These are phyloP conservation scores for Oreonectes daqikongensis DNA, from an alignment of 2,797 vertebrate genomes.

Conservation along the genomic window DNA sequence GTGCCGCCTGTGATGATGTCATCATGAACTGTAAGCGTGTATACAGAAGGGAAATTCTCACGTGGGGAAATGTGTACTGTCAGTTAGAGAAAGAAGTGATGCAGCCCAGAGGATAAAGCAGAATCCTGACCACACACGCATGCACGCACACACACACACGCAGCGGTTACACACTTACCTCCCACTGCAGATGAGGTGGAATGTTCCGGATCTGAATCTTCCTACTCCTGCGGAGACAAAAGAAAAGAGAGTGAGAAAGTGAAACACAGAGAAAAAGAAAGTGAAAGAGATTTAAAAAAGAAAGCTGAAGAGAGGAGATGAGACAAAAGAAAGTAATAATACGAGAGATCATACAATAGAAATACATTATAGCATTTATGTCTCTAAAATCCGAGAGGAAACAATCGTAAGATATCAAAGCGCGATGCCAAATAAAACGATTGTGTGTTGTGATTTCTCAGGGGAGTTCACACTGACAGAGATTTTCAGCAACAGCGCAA, in stretches of 20 bases:
- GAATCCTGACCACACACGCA: constrained; percentile 37
- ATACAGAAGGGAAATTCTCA: not conserved
- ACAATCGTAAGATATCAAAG: not conserved
- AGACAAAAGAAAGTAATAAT: not conserved
- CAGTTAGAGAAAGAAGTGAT: constrained; percentile 40
- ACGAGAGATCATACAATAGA: not conserved
- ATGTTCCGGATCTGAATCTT: constrained; percentile 98
- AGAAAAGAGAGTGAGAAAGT: constrained; percentile 55
- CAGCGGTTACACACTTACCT: constrained; percentile 79
- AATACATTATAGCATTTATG: not conserved
- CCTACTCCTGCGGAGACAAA: constrained; percentile 87
- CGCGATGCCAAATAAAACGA: not conserved
- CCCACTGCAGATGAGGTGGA: constrained; percentile 95
- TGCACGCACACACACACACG: constrained; percentile 53
- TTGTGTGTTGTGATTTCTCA: not conserved
- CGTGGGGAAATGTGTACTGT: constrained; percentile 12
- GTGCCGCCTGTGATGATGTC: too few species aligned
- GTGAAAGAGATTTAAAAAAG: not conserved
- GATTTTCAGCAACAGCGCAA: not conserved
- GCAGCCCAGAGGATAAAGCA: constrained; percentile 35
- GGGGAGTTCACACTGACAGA: not conserved
- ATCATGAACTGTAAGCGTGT: not conserved
- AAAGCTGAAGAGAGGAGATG: not conserved
- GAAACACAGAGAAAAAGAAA: constrained; percentile 37
- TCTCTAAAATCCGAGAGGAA: not conserved